Percentiles rank a stretch among this genome's conserved stretches.
Evolutionary conservation across 2,113 vertebrate genomes (phyloP).

Genomic region (Bambusicola thoracicus): DNA sequence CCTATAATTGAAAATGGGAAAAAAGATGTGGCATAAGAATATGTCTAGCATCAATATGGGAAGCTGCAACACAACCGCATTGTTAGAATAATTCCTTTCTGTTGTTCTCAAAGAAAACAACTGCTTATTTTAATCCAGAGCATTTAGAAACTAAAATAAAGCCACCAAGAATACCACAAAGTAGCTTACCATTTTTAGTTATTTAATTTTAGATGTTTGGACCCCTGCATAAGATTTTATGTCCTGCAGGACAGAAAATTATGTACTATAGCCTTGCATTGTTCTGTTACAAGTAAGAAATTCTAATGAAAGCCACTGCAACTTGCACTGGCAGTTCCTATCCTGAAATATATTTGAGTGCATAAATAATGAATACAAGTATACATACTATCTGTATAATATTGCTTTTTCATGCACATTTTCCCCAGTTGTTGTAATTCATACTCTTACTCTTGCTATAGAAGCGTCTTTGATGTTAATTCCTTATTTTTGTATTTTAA

Average conservation of each 20-base stretch:
- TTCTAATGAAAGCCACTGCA: neutral
- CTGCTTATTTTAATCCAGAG: neutral
- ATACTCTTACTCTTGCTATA: neutral
- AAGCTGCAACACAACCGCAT: neutral
- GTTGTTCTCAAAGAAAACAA: neutral
- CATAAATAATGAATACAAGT: neutral
- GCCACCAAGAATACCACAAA: neutral
- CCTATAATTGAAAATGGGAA: neutral
- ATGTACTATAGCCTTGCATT: neutral
- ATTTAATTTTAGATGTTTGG: neutral
- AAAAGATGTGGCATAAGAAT: neutral
- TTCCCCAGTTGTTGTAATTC: neutral
- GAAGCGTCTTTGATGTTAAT: neutral
- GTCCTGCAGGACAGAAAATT: neutral
- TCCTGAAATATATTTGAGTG: neutral
- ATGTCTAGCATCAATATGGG: rapidly evolving
- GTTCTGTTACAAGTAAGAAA: neutral
- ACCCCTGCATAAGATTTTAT: neutral
- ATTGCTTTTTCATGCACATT: neutral
- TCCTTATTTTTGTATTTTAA: neutral
- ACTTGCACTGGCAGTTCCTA: neutral
- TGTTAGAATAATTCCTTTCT: neutral
- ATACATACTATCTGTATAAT: neutral
- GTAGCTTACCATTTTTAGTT: neutral
- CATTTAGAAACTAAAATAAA: neutral